Evolutionary conservation across 2,797 vertebrate species (phyloP).

Genomic region (Paramormyrops hopkinsi): DNA sequence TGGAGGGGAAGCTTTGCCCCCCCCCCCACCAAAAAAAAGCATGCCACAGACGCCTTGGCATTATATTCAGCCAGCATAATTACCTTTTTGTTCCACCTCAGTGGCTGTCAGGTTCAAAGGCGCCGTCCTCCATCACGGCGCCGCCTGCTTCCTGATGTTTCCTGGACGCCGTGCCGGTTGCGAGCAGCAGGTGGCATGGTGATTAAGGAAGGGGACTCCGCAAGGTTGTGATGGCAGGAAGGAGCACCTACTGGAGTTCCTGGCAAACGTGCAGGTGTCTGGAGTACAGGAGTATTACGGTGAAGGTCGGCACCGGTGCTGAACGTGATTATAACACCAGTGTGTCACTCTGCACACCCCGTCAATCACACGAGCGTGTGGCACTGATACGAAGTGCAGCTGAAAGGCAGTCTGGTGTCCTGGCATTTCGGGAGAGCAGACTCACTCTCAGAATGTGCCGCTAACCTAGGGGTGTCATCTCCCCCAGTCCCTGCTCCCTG

Average conservation of each 20-base stretch:
- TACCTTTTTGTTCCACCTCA: background rate
- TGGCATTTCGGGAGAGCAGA: background rate
- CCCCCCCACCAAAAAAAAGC: background rate
- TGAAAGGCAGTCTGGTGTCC: background rate
- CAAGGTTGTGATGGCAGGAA: background rate
- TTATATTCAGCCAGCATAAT: background rate
- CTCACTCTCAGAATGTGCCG: background rate
- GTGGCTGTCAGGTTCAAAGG: conserved; percentile 4
- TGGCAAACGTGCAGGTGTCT: background rate
- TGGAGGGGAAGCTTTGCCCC: background rate
- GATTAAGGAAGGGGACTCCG: background rate
- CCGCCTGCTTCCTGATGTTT: background rate
- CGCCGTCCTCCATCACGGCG: background rate
- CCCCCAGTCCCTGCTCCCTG: background rate
- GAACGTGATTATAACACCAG: background rate
- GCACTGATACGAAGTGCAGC: background rate
- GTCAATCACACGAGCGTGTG: background rate
- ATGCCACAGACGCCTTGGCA: background rate
- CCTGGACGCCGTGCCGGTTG: background rate
- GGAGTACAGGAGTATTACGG: background rate
- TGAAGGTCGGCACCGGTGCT: background rate
- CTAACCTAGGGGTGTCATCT: background rate
- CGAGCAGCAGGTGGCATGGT: background rate
- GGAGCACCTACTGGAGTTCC: background rate
- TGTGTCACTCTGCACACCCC: background rate